A percentile compares a stretch with the other conserved stretches of the same genome.
phyloP scores from a whole-genome alignment of 2,113 vertebrate genomes.

The Lagenorhynchus albirostris region DNA sequence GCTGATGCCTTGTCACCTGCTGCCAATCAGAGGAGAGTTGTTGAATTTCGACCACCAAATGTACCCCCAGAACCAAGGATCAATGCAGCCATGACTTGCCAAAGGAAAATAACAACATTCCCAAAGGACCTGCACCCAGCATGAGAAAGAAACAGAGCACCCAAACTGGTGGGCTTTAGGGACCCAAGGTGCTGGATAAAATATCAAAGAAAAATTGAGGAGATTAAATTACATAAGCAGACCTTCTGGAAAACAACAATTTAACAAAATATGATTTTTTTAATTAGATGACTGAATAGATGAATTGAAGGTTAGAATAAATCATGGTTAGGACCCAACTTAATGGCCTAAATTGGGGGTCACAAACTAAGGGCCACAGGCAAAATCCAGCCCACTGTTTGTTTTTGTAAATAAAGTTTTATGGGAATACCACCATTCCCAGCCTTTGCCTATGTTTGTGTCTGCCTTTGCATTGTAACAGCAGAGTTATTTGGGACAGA shows the following conservation, averaged over 20 bases:
- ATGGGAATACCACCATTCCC: neutral
- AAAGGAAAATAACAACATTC: neutral
- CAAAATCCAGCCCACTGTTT: neutral
- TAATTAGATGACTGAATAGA: too few relatives aligned
- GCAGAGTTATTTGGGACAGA: neutral
- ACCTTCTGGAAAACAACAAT: neutral
- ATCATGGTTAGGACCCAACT: too few relatives aligned
- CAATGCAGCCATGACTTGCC: neutral
- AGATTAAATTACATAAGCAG: fast-evolving
- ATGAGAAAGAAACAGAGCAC: neutral
- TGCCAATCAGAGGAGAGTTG: neutral
- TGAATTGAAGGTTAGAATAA: neutral
- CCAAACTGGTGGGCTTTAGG: fast-evolving
- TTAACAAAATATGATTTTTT: neutral
- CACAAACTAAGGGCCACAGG: too few relatives aligned
- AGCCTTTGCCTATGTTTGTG: fast-evolving
- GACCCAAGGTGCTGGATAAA: neutral
- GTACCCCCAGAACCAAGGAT: neutral
- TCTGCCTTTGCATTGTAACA: too few relatives aligned
- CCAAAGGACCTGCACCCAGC: too few relatives aligned
- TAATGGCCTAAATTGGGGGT: neutral
- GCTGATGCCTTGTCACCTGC: fast-evolving
- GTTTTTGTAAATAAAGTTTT: neutral
- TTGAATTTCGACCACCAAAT: fast-evolving
- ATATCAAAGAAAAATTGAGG: fast-evolving